Base-by-base conservation (phyloP, 2,113 vertebrate genomes). In the Oceanodroma tethys region DNA sequence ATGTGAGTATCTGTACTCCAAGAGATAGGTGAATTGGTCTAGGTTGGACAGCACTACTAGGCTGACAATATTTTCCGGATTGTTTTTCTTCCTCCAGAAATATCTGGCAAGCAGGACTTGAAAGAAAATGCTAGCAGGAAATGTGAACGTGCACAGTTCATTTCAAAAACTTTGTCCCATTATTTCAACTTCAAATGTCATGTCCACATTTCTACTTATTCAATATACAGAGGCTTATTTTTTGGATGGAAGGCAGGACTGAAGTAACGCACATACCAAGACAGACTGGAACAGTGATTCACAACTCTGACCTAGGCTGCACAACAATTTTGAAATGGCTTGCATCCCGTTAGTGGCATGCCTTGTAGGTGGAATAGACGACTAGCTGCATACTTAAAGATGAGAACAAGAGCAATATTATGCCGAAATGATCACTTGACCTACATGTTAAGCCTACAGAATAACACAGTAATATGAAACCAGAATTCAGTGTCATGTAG, bases 191-290 rank as follows among this genome's bases (percentile, higher is more conserved):
- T 62, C 36, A 68, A 62, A 7, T 38, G 63, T 7, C 10, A 71
- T 4, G 3, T 32, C 27, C 11, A 16, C 16, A 27, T 58, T 81
- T 85, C 25, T 26, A 40, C 27, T 75, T 58, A 56, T 12, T 74
- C 42, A 62, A 22, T 16, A 75, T 27, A 40, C 4, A 66, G 16
- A 56, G 7, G 16, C 22, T 75, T 27, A 25, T 45, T 70, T 82
- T 59, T 62, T 70, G 48, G 29, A 72, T 21, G 7, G 10, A 18
- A 66, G 11, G 21, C 11, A 30, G 32, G 13, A 60, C 40, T 32
- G 47, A 71, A 5, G 2, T 22, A 45, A 52, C 23, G 40, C 7
- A 58, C 0, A 0, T 38, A 50, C 1, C 19, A 76, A 76, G 50
- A 43, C 9, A 19, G 40, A 43, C 12, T 7, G 32, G 9, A 81